Conservation (phyloP, 2,888 invertebrate species). For the Eueremaeus valkanovi region DNA sequence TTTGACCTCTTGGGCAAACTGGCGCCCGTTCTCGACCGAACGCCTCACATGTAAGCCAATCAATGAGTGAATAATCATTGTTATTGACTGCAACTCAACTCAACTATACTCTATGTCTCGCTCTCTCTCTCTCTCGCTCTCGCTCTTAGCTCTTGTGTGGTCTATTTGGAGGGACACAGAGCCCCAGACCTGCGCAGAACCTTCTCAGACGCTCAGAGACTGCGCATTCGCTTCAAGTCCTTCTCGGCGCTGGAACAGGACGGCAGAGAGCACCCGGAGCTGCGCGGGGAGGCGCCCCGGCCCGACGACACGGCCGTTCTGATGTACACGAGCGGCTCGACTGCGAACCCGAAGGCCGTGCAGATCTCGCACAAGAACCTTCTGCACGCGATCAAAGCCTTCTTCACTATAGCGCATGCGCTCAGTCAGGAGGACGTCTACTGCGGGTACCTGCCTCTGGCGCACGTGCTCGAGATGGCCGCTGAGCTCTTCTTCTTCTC, state of each 20-base stretch:
- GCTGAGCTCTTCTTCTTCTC: slow-evolving; percentile 74
- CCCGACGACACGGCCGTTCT: slow-evolving; percentile 80
- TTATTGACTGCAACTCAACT: too few relatives aligned
- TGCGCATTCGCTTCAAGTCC: slow-evolving; percentile 45
- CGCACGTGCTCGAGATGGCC: slow-evolving; percentile 92
- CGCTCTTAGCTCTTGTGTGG: too few relatives aligned
- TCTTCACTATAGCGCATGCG: slow-evolving; percentile 40
- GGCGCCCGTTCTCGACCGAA: slow-evolving; percentile 60
- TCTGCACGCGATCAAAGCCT: slow-evolving; percentile 46
- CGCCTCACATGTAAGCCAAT: slow-evolving; percentile 68
- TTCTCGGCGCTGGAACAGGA: slow-evolving; percentile 72
- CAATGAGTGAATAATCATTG: too few relatives aligned
- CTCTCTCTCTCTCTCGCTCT: too few relatives aligned
- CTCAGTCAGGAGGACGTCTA: slow-evolving; percentile 63
- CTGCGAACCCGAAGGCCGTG: slow-evolving; percentile 51
- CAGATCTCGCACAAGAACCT: slow-evolving; percentile 48
- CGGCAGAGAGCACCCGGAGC: slow-evolving; percentile 52
- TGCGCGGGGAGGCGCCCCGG: slow-evolving; percentile 58
- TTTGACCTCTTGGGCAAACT: slow-evolving; percentile 88
- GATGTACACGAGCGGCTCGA: slow-evolving; percentile 97
- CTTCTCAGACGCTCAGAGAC: slow-evolving; percentile 27
- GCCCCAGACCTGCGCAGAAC: neutral
- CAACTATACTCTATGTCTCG: too few relatives aligned
- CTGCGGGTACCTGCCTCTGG: slow-evolving; percentile 92
- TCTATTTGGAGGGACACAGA: slow-evolving; percentile 51